Evolutionary conservation across 1,140 invertebrate species (phyloP), one percentile per base, ranked within the genome.

Genomic region (Anoplophora glabripennis): DNA sequence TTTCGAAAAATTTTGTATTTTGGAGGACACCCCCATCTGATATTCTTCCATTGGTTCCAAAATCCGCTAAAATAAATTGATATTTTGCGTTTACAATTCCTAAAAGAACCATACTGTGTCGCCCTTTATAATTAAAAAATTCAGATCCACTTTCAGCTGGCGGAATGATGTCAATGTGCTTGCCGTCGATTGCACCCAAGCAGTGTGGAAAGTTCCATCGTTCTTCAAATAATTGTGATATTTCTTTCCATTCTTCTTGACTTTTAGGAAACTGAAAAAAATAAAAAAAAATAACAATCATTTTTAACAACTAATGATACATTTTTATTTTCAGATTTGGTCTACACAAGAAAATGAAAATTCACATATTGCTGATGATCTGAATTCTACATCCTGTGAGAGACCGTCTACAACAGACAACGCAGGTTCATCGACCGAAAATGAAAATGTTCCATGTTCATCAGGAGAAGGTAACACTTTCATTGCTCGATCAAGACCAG

Each of bases 151-250:
- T 15, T 10, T 52, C 28, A 7, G 46, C 36, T 12, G 34, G 28
- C 11, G 49, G 11, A 4, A 10, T 55, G 47, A 74, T 64, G 48
- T 42, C 28, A 41, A 76, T 63, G 55, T 76, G 74, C 53, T 75
- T 77, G 9, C 73, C 73, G 58, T 78, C 75, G n/a, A 80, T 46
- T 10, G 74, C 68, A 3, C 76, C 73, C 18, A 77, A 57, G 54
- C 76, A 77, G 42, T 53, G 9, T 2, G 8, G 49, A 53, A 44
- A 53, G 7, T 53, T 36, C 0, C 36, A 53, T 42, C 42, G 12
- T 53, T 53, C 49, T 53, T 53, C 36, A 42, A 42, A 42, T 15
- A n/a, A 11, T 8, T 14, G 11, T n/a, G 11, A 11, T 15, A 9
- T 42, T n/a, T 17, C 7, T n/a, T 11, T 42, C 11, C 40, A 42